Evolutionary conservation across 2,888 invertebrate genomes (phyloP), one percentile per base, ranked within the genome.

Genomic region (Ryuthela nishihirai): DNA sequence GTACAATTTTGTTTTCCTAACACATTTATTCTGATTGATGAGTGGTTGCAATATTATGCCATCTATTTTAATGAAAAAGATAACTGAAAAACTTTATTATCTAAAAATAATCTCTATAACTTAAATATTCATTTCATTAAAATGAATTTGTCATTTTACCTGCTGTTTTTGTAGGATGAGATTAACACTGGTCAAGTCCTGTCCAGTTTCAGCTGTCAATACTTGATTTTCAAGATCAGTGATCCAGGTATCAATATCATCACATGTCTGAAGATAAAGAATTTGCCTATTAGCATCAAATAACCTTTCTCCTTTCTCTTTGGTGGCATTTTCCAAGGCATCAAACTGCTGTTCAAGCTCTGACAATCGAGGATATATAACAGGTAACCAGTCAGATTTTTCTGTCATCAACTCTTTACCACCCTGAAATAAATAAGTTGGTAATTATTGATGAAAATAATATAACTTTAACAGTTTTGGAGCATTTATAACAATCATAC

Each of bases 131-230:
- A 0, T 36, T 46, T 46, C 12, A 25, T 9, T 29, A 6, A 7
- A 44, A 9, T 29, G 10, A 20, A 32, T 6, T n/a, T 7, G 10
- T 23, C 24, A 25, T 70, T 71, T 69, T 70, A 80, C 80, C 72
- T 95, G 94, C 77, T 99, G 99, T 77, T 97, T 97, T 79, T 98
- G 97, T 88, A 99, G 94, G 45, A 97, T 83, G 72, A 99, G 93
- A 72, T 99, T 99, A 60, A 99, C 99, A 42, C 97, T 97, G 49
- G 98, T 97, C 70, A 99, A 81, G 80, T 99, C 98, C 59, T 76
- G 77, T 68, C 95, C 93, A 39, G 92, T 91, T 72, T 94, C 94
- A 59, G 91, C 90, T 71, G 86, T 88, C 69, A 92, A 89, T 72
- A 94, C 95, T 76, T 99, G 97, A 72, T 94, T 94, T 78, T 99